phyloP scores from a whole-genome alignment of 2,797 vertebrate genomes.

The Myiothlypis chrysogaster region DNA sequence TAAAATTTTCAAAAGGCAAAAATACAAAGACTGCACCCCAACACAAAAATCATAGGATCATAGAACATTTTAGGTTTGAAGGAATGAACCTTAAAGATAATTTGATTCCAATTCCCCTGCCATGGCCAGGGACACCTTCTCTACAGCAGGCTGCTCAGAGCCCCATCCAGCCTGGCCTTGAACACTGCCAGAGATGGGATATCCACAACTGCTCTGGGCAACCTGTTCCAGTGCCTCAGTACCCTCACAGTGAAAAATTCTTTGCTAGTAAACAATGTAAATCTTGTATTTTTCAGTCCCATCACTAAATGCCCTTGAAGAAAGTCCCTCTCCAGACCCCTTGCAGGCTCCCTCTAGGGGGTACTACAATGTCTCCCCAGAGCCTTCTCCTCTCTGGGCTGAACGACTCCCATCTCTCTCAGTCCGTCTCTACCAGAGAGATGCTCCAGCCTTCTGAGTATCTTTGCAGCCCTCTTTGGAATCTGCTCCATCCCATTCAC shows the following conservation, averaged over 20 bases:
- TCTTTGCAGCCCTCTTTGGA: neutral
- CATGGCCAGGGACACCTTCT: too few species aligned
- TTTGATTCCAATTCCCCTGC: neutral
- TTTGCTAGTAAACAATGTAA: neutral
- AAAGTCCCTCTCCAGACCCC: neutral
- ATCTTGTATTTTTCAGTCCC: neutral
- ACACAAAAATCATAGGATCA: neutral
- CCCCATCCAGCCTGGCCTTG: neutral
- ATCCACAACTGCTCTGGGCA: neutral
- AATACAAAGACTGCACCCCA: neutral
- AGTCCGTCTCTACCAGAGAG: neutral
- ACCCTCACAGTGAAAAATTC: neutral
- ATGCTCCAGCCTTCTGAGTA: neutral
- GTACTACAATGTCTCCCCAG: too few species aligned
- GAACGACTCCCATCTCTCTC: neutral
- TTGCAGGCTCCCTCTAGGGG: neutral
- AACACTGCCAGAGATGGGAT: neutral
- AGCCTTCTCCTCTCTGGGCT: neutral
- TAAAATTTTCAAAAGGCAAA: neutral
- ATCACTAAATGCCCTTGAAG: neutral
- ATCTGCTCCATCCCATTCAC: neutral
- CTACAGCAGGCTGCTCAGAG: neutral
- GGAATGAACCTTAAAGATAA: neutral
- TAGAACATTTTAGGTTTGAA: accelerated
- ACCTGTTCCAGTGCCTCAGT: neutral